Evolutionary conservation across 1,140 invertebrate species (phyloP), one percentile per base, ranked within the genome.

Genomic region (Drosophila guanche): DNA sequence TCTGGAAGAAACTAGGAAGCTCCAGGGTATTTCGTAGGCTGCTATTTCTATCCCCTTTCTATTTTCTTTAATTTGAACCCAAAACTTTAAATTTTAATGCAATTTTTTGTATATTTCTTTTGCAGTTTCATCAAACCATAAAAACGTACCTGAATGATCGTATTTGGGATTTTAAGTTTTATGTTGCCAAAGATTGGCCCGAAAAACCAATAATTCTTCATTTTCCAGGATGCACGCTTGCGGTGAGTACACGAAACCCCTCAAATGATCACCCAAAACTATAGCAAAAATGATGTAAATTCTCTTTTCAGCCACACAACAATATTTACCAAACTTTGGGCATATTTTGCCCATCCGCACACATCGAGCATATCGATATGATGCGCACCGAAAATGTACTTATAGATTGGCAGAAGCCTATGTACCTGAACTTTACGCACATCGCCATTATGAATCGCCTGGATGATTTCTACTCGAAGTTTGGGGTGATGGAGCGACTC

Each of bases 111-210:
- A 0, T 0, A 14, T 22, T 7, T 62, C 70, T 80, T 71, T 94
- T 94, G 25, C 93, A 97, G 96, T 96, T 97, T 93, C 96, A 97
- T 93, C 96, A 96, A 93, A 96, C 96, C 80, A 93, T 97, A 91
- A 94, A 95, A 93, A 97, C 96, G 92, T 96, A 95, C 93, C 94
- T 96, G 91, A 95, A 94, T 92, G 95, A 97, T 92, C 94, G 94
- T 90, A 95, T 97, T 91, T 96, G 96, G 96, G 95, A 96, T 88
- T 97, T 97, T 92, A 93, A 96, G 92, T 96, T 96, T 93, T 97
- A 97, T 94, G 95, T 97, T 88, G 94, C 95, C 86, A 96, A 96
- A 92, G 94, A 93, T 91, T 97, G 96, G 96, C 96, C 96, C 25
- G 94, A 96, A 73, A 94, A 96, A 78, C 95, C 95, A 63, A 95